Percentiles rank a stretch among this genome's conserved stretches.
Evolutionary conservation across 2,797 vertebrate genomes (phyloP).

Genomic region (Menidia menidia): DNA sequence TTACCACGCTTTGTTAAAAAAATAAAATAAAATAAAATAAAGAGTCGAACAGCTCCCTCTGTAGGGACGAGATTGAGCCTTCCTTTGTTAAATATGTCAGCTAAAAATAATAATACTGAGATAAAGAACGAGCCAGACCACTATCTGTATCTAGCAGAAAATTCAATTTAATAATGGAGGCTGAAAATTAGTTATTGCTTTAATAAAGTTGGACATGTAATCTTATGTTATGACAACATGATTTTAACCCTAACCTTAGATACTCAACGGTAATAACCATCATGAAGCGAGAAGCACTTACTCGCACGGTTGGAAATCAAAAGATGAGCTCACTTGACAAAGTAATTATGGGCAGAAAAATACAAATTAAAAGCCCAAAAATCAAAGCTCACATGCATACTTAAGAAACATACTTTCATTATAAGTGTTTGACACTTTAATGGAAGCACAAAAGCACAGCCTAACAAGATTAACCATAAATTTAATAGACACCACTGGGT

Average conservation of each 20-base stretch:
- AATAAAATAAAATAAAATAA: not conserved
- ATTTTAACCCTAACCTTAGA: not conserved
- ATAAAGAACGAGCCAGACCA: too few species aligned
- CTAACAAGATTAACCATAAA: too few species aligned
- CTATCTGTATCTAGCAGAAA: too few species aligned
- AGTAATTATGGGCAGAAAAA: not conserved
- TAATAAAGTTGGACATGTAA: not conserved
- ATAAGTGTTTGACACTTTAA: too few species aligned
- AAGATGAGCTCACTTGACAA: not conserved
- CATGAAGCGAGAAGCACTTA: too few species aligned
- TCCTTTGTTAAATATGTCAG: slow-evolving; percentile 41
- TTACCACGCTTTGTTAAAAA: slow-evolving; percentile 52
- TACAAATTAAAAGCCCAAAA: not conserved
- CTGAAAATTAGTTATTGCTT: not conserved
- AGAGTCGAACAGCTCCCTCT: slow-evolving; percentile 9
- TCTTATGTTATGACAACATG: not conserved
- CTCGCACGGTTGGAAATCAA: too few species aligned
- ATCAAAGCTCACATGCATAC: not conserved
- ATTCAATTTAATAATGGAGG: not conserved
- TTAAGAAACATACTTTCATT: not conserved
- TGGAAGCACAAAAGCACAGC: too few species aligned
- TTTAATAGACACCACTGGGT: too few species aligned
- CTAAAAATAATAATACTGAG: slow-evolving; percentile 17
- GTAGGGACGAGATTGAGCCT: slow-evolving; percentile 33
- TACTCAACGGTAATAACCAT: not conserved